Percentiles rank a stretch among this genome's conserved stretches.
phyloP scores from a whole-genome alignment of 1,140 invertebrate species.

The Coboldia fuscipes region DNA sequence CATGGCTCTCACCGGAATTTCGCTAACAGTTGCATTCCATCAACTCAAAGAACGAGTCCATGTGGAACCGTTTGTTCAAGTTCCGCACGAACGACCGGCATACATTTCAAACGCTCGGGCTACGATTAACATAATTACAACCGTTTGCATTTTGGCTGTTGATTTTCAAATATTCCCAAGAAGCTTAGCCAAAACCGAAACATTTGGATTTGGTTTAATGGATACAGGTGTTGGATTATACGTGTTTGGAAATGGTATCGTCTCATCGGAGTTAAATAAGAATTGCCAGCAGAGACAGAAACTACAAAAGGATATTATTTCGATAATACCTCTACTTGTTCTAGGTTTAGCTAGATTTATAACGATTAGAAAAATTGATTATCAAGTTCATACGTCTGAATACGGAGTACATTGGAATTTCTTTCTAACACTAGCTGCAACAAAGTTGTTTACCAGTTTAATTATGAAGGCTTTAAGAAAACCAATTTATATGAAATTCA shows the following conservation, averaged over 20 bases:
- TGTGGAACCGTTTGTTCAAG: constrained; percentile 11
- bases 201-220: constrained; percentile 79
- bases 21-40: constrained; percentile 9
- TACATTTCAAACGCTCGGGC: constrained; percentile 34
- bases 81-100: constrained; percentile 9
- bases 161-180: constrained; percentile 77
- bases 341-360: constrained; percentile 49
- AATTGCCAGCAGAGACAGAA: constrained; percentile 16
- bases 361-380: constrained; percentile 41
- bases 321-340: constrained; percentile 30
- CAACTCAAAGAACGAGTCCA: constrained; percentile 11
- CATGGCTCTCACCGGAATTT: constrained; percentile 7
- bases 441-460: constrained; percentile 48
- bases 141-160: constrained; percentile 73
- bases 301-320: constrained; percentile 14
- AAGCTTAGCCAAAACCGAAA: constrained; percentile 67
- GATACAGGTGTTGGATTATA: constrained; percentile 84
- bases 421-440: constrained; percentile 72
- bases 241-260: constrained; percentile 67
- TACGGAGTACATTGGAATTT: constrained; percentile 97
- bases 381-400: constrained; percentile 71
- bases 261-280: constrained; percentile 24
- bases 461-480: constrained; percentile 25
- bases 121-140: constrained; percentile 49
- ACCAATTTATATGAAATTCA: constrained; percentile 22